phyloP scores from a whole-genome alignment of 2,888 invertebrate species.

The Volucella bombylans region DNA sequence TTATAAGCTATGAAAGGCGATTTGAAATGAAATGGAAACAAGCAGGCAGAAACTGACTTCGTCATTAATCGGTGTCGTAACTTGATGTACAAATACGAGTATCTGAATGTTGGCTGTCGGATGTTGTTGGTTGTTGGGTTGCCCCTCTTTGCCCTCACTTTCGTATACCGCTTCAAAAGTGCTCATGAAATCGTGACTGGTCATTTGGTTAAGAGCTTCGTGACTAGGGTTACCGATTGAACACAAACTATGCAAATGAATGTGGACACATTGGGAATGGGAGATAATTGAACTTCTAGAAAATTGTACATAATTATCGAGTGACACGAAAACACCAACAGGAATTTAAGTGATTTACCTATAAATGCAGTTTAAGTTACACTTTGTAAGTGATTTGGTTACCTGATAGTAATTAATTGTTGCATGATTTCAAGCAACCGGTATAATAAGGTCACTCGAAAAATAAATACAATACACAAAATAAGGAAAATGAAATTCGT shows the following conservation, averaged over 20 bases:
- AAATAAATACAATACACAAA: too few species aligned
- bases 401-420: too few species aligned
- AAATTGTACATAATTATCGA: conserved; percentile 8
- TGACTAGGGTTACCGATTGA: conserved; percentile 66
- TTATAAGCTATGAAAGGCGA: conserved; percentile 10
- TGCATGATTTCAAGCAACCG: too few species aligned
- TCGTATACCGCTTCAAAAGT: conserved; percentile 14
- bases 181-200: conserved; percentile 35
- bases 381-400: too few species aligned
- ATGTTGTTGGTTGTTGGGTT: not conserved
- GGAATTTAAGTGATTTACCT: not conserved
- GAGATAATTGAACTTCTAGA: not conserved
- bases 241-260: conserved; percentile 36
- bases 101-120: conserved; percentile 58
- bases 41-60: conserved; percentile 53
- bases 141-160: conserved; percentile 11
- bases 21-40: conserved; percentile 68
- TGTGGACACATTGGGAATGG: conserved; percentile 7
- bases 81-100: conserved; percentile 20
- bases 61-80: conserved; percentile 70
- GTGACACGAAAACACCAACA: conserved; percentile 11
- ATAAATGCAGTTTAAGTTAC: too few species aligned
- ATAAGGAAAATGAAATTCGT: too few species aligned
- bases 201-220: conserved; percentile 62
- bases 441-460: too few species aligned